Conservation (phyloP, 2,888 invertebrate genomes). For the Lithophane ornitopus region DNA sequence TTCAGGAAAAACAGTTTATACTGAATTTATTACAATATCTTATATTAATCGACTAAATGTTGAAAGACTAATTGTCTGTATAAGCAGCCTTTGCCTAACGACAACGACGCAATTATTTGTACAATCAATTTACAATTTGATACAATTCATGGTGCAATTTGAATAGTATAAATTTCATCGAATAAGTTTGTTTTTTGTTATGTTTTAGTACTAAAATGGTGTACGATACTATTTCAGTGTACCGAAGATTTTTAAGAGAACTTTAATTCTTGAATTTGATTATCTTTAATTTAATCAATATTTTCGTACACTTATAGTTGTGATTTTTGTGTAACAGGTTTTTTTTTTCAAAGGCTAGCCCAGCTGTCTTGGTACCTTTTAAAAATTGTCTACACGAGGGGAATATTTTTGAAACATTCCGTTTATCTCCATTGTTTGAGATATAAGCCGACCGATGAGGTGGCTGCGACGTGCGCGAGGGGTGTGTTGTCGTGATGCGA, state of each 20-base stretch:
- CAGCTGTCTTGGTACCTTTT: neutral
- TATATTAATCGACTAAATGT: neutral
- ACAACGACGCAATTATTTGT: conserved; percentile 1
- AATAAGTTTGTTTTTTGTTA: conserved; percentile 2
- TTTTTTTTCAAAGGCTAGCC: neutral
- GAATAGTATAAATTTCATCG: neutral
- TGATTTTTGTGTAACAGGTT: conserved; percentile 1
- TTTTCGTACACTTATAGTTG: neutral
- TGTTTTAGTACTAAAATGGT: conserved; percentile 7
- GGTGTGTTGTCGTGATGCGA: no score
- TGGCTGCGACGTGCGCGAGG: no score
- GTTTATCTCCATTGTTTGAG: neutral
- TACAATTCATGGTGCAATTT: conserved; percentile 7
- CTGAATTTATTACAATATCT: neutral
- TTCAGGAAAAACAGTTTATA: neutral
- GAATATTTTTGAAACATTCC: neutral
- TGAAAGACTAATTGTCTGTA: neutral
- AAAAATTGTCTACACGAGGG: neutral
- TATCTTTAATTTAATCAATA: neutral
- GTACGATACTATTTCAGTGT: conserved; percentile 18
- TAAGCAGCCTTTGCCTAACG: conserved; percentile 25
- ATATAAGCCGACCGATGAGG: no score
- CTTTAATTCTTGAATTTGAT: neutral
- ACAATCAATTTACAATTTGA: conserved; percentile 9
- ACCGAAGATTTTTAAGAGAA: neutral